phyloP scores from a whole-genome alignment of 2,888 invertebrate species.

The Drosophila dives region DNA sequence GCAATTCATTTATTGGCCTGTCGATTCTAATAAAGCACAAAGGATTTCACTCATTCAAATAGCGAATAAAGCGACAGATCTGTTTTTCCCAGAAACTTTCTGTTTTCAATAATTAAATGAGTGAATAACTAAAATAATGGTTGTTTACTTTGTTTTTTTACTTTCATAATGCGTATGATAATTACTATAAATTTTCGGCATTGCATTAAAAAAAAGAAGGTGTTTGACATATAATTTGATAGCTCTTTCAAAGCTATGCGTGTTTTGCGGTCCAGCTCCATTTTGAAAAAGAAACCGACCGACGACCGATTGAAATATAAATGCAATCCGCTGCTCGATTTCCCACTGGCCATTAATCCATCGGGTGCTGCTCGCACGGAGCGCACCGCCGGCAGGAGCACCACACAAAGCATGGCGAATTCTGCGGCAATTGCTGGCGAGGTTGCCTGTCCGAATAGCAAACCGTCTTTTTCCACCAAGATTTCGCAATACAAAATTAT shows the following conservation, averaged over 20 bases:
- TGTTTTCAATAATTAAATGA: not conserved
- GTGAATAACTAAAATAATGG: conserved; percentile 6
- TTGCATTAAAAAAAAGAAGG: conserved; percentile 50
- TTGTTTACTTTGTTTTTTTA: conserved; percentile 62
- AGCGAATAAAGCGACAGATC: not conserved
- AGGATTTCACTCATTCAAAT: not conserved
- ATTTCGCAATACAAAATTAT: conserved; percentile 99
- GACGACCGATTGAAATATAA: conserved; percentile 99
- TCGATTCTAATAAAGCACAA: not conserved
- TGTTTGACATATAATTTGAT: conserved; percentile 22
- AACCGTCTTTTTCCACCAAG: conserved; percentile 99
- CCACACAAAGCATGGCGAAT: conserved; percentile 86
- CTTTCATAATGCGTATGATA: conserved; percentile 55
- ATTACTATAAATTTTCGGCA: conserved; percentile 17
- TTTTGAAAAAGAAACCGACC: conserved; percentile 89
- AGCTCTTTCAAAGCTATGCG: conserved; percentile 43
- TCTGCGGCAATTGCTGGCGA: conserved; percentile 87
- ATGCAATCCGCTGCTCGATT: conserved; percentile 96
- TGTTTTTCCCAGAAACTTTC: not conserved
- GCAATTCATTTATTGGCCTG: not conserved
- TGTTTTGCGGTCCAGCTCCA: conserved; percentile 51
- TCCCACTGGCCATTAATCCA: conserved; percentile 98
- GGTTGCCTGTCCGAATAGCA: conserved; percentile 96
- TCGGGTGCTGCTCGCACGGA: conserved; percentile 98
- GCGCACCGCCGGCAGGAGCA: conserved; percentile 88